These are phyloP conservation scores for Telenomus remus DNA, from an alignment of 1,140 invertebrate genomes.

Conservation along the genomic window DNA sequence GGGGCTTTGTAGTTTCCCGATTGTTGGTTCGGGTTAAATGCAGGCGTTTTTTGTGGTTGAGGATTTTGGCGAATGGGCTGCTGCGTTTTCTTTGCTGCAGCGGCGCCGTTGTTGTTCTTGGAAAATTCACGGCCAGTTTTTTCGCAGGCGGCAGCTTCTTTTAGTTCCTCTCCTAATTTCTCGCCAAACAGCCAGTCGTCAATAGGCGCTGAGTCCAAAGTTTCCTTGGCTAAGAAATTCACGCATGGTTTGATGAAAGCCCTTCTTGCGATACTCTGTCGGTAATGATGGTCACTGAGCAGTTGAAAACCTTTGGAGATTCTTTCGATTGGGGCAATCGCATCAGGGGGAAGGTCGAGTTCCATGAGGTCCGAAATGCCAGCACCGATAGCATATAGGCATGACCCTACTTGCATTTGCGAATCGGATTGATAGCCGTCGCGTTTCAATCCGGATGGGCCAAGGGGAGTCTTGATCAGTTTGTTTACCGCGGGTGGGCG, in stretches of 20 bases:
- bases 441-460: neutral
- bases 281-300: slow-evolving; percentile 3
- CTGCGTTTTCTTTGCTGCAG: neutral
- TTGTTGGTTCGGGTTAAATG: neutral
- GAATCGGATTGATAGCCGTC: slow-evolving; percentile 7
- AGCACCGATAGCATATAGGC: neutral
- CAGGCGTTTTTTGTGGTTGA: neutral
- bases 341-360: neutral
- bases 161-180: slow-evolving; percentile 8
- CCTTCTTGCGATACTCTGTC: slow-evolving; percentile 1
- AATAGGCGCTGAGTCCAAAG: slow-evolving; percentile 3
- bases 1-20: neutral
- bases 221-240: slow-evolving; percentile 6
- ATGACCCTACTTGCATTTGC: slow-evolving; percentile 8
- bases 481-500: neutral
- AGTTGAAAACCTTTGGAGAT: slow-evolving; percentile 5
- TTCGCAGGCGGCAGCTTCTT: slow-evolving; percentile 11
- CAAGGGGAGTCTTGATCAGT: neutral
- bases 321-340: neutral
- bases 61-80: neutral
- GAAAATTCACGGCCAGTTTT: slow-evolving; percentile 6
- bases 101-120: too few species aligned
- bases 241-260: slow-evolving; percentile 14
- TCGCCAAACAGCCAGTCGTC: slow-evolving; percentile 13
- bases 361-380: slow-evolving; percentile 9